Percentiles rank a stretch among this genome's conserved stretches.
Conservation (phyloP, 1,140 invertebrate genomes). For the Lepidurus couesii region DNA sequence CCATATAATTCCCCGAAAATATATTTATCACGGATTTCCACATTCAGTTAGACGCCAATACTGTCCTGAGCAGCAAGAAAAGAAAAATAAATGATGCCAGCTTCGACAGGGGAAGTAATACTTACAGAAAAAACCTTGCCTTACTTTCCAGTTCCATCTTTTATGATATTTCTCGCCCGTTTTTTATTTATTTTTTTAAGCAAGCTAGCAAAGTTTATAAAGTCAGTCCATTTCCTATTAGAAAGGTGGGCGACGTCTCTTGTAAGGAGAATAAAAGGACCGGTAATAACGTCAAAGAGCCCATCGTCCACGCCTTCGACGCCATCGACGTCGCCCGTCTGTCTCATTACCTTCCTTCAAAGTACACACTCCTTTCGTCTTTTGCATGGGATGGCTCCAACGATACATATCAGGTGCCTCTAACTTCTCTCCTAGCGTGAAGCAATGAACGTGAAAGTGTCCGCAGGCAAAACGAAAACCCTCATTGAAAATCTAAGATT, state of each 20-base stretch:
- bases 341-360: slow-evolving; percentile 7
- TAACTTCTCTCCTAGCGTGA: slow-evolving; percentile 3
- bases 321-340: not conserved
- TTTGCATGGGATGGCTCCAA: not conserved
- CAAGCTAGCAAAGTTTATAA: not conserved
- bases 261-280: not conserved
- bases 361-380: not conserved
- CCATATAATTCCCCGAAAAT: not conserved
- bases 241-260: not conserved
- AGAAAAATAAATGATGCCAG: too few relatives aligned
- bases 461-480: not conserved
- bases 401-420: not conserved
- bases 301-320: slow-evolving; percentile 16
- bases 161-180: not conserved
- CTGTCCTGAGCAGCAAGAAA: too few relatives aligned
- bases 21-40: not conserved
- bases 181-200: not conserved
- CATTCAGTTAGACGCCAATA: not conserved
- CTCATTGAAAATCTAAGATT: too few relatives aligned
- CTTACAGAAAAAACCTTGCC: not conserved
- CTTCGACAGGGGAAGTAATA: not conserved
- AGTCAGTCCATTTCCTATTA: not conserved
- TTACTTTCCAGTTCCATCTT: too few relatives aligned
- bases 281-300: slow-evolving; percentile 13
- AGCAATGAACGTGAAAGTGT: not conserved